Evolutionary conservation across 2,797 vertebrate genomes (phyloP).

Genomic region (Ispidina picta): DNA sequence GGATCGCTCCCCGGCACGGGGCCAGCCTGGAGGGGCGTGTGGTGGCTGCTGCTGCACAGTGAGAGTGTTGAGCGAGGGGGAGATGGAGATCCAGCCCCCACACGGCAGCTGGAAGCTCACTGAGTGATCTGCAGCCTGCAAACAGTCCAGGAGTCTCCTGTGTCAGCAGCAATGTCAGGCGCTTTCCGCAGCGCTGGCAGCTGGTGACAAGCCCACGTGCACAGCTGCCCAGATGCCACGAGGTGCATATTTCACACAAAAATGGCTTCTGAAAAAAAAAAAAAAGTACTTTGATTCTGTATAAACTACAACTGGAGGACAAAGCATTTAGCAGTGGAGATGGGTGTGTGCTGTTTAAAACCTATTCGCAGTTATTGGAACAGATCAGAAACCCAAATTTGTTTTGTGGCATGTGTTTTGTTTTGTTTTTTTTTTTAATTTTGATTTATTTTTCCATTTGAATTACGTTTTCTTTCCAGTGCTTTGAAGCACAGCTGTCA

Average conservation of each 20-base stretch:
- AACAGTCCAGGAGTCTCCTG: neutral
- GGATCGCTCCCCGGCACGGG: neutral
- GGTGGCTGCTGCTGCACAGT: neutral
- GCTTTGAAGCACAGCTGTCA: neutral
- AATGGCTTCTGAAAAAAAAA: neutral
- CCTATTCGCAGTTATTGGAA: neutral
- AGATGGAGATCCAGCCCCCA: neutral
- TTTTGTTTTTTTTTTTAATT: no score
- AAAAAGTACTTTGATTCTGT: neutral
- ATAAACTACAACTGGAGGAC: accelerated
- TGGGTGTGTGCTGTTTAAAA: neutral
- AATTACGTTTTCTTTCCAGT: neutral
- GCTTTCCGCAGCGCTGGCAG: neutral
- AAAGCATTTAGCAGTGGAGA: neutral
- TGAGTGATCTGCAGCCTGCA: neutral
- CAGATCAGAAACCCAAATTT: neutral
- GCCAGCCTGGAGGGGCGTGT: no score
- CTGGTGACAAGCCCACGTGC: neutral
- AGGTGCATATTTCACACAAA: accelerated
- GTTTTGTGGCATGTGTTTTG: neutral
- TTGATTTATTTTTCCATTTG: neutral
- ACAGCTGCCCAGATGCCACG: neutral
- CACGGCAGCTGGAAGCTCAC: neutral
- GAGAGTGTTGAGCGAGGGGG: neutral
- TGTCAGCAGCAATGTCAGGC: neutral